phyloP scores from a whole-genome alignment of 2,797 vertebrate genomes.

The Ceryle rudis region DNA sequence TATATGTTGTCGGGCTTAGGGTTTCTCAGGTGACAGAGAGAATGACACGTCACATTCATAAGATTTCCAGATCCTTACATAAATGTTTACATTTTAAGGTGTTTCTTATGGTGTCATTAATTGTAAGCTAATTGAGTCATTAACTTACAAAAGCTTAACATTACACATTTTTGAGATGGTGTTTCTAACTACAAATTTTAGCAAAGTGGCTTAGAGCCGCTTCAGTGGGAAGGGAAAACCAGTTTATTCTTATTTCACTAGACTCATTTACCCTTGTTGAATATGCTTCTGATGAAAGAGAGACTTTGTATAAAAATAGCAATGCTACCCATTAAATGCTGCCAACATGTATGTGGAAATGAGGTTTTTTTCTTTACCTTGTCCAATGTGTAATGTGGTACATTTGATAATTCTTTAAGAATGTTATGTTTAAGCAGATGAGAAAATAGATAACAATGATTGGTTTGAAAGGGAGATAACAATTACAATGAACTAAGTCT shows the following conservation, averaged over 20 bases:
- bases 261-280: not conserved
- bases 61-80: not conserved
- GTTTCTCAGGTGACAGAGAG: not conserved
- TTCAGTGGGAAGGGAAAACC: accelerated
- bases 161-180: not conserved
- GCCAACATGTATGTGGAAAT: not conserved
- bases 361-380: not conserved
- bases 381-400: not conserved
- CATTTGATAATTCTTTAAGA: not conserved
- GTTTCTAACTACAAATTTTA: not conserved
- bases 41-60: not conserved
- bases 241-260: not conserved
- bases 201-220: not conserved
- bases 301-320: not conserved
- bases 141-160: not conserved
- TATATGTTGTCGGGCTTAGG: not conserved
- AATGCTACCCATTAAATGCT: not conserved
- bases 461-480: not conserved
- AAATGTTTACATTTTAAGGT: not conserved
- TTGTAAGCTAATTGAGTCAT: not conserved
- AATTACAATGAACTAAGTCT: not conserved
- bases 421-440: not conserved
- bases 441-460: not conserved
- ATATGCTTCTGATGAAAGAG: not conserved
- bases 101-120: not conserved